phyloP scores from a whole-genome alignment of 2,113 vertebrate species.

The Barbus barbus region DNA sequence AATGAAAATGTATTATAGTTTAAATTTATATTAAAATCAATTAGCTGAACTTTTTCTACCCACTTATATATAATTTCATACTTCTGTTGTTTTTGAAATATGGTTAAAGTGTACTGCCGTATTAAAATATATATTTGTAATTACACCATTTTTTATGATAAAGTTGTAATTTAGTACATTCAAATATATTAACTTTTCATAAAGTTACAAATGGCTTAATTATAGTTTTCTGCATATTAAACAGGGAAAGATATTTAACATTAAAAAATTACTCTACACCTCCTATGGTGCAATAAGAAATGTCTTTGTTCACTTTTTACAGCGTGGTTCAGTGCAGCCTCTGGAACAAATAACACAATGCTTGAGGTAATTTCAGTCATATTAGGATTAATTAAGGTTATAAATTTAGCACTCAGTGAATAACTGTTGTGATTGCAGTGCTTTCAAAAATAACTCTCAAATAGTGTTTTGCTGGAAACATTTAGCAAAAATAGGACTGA shows the following conservation, averaged over 20 bases:
- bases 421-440: background rate
- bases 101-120: background rate
- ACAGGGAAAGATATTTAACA: background rate
- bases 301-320: background rate
- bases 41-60: background rate
- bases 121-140: background rate
- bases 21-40: background rate
- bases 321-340: background rate
- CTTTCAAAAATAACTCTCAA: background rate
- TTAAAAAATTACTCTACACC: too few relatives aligned
- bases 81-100: background rate
- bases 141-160: background rate
- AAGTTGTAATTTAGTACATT: background rate
- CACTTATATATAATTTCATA: background rate
- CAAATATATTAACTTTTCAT: background rate
- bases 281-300: background rate
- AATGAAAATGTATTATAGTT: background rate
- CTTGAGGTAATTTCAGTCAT: background rate
- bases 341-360: background rate
- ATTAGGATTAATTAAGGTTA: constrained; percentile 27
- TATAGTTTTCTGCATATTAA: background rate
- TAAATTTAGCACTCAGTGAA: background rate
- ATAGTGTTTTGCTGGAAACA: background rate
- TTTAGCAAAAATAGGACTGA: background rate
- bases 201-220: background rate